These are phyloP conservation scores for Hartigia nigra DNA, from an alignment of 2,888 invertebrate species.

Conservation along the genomic window DNA sequence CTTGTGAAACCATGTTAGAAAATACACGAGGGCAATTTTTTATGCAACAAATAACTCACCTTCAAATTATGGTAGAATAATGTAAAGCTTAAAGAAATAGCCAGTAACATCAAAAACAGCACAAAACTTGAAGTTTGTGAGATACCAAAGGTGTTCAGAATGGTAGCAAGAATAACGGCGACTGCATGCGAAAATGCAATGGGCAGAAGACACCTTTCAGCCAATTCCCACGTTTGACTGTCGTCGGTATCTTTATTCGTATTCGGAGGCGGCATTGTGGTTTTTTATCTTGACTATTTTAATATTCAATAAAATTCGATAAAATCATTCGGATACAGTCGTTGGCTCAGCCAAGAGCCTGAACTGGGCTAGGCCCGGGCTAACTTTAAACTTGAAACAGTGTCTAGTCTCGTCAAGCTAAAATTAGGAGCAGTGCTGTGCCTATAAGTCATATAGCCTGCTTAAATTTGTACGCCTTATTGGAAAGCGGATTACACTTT, in stretches of 20 bases:
- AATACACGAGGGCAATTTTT: neutral
- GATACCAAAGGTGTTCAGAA: slow-evolving; percentile 78
- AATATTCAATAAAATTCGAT: slow-evolving; percentile 35
- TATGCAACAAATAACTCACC: slow-evolving; percentile 68
- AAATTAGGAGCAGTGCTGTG: slow-evolving; percentile 59
- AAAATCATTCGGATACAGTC: slow-evolving; percentile 31
- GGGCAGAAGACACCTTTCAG: slow-evolving; percentile 80
- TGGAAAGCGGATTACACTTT: neutral
- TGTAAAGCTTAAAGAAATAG: slow-evolving; percentile 79
- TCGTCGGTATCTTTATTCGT: slow-evolving; percentile 58
- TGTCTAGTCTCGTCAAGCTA: slow-evolving; percentile 58
- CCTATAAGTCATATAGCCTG: slow-evolving; percentile 50
- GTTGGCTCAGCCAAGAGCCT: slow-evolving; percentile 36
- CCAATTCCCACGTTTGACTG: slow-evolving; percentile 71
- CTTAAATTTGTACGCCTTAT: slow-evolving; percentile 32
- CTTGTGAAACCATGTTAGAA: neutral
- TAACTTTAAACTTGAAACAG: slow-evolving; percentile 63
- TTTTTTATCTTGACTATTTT: slow-evolving; percentile 23
- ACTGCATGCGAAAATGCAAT: slow-evolving; percentile 84
- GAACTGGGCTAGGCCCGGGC: slow-evolving; percentile 58
- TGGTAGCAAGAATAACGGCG: slow-evolving; percentile 79
- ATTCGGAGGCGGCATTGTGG: slow-evolving; percentile 50
- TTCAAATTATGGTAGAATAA: slow-evolving; percentile 87
- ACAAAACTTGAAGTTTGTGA: slow-evolving; percentile 83
- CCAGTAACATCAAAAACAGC: slow-evolving; percentile 79